phyloP scores from a whole-genome alignment of 2,113 vertebrate species.

The Scatophagus argus region DNA sequence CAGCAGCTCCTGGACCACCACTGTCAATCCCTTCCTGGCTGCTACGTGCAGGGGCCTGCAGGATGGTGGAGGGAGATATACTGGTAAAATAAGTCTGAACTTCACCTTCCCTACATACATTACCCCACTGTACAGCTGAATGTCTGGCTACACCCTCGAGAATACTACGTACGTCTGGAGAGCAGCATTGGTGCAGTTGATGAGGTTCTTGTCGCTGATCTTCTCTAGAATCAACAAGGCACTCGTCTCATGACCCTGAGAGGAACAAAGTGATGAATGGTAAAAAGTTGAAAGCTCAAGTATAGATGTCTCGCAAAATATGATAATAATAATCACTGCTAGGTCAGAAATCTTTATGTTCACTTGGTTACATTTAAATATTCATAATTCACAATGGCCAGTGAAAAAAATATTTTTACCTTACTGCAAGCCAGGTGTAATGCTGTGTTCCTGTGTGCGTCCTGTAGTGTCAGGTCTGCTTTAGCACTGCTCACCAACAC shows the following conservation, averaged over 20 bases:
- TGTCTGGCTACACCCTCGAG: not conserved
- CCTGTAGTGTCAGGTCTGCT: constrained; percentile 94
- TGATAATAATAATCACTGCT: not conserved
- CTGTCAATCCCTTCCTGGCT: constrained; percentile 93
- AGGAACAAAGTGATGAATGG: not conserved
- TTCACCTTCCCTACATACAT: no score
- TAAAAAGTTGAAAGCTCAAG: not conserved
- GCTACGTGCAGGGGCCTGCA: constrained; percentile 95
- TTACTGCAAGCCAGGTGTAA: constrained; percentile 98
- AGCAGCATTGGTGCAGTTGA: constrained; percentile 95
- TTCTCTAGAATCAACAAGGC: constrained; percentile 99
- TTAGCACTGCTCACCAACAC: constrained; percentile 96
- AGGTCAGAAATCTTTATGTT: not conserved
- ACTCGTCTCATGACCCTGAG: constrained; percentile 97
- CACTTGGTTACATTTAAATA: not conserved
- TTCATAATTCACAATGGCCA: not conserved
- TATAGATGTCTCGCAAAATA: not conserved
- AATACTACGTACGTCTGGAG: constrained; percentile 93
- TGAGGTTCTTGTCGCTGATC: constrained; percentile 94
- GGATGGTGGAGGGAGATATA: not conserved
- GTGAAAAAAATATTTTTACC: constrained; percentile 77
- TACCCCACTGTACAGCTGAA: not conserved
- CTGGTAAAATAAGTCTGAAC: not conserved
- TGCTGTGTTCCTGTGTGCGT: constrained; percentile 92
- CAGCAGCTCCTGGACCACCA: constrained; percentile 97